A percentile compares a stretch with the other conserved stretches of the same genome.
Conservation (phyloP, 2,888 invertebrate genomes). For the Chorisops tibialis region DNA sequence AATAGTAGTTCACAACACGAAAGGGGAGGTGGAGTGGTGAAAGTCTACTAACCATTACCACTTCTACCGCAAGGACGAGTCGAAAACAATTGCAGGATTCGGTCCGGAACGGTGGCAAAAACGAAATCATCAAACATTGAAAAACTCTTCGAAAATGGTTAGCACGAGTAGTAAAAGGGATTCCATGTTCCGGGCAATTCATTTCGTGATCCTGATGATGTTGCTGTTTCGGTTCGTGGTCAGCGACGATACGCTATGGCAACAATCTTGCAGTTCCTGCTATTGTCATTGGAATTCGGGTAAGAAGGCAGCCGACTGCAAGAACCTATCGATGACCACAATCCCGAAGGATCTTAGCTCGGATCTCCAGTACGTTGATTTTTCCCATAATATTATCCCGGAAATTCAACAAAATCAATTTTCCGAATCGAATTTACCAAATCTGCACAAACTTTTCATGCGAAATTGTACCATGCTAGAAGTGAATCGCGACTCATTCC, state of each 20-base stretch:
- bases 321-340: constrained; percentile 60
- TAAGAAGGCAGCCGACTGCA: constrained; percentile 80
- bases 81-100: too few species aligned
- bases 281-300: constrained; percentile 84
- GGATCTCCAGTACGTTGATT: constrained; percentile 69
- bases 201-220: background rate
- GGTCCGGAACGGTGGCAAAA: too few species aligned
- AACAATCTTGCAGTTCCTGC: constrained; percentile 56
- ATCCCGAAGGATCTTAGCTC: constrained; percentile 72
- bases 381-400: constrained; percentile 67
- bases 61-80: too few species aligned
- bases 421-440: constrained; percentile 64
- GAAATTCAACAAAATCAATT: constrained; percentile 68
- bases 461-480: constrained; percentile 69
- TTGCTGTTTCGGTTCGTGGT: background rate
- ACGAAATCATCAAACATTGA: too few species aligned
- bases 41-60: too few species aligned
- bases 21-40: too few species aligned
- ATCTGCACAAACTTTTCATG: constrained; percentile 77
- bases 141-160: background rate
- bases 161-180: background rate
- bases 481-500: constrained; percentile 73
- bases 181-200: background rate
- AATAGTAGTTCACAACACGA: too few species aligned
- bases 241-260: constrained; percentile 45